Base-by-base conservation (phyloP, 2,888 invertebrate genomes). In the Meganola albula region DNA sequence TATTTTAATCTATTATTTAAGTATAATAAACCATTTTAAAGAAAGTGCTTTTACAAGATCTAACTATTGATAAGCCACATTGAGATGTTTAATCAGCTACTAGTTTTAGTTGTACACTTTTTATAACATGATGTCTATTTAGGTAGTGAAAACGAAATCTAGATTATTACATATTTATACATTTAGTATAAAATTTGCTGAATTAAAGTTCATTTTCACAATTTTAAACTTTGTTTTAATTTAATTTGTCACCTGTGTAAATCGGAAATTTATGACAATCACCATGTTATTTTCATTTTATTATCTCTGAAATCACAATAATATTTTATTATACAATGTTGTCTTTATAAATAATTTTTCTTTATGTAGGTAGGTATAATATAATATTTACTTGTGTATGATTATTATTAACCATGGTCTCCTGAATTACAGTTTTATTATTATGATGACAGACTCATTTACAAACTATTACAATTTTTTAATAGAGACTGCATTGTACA, bases 51-150 rank as follows among this genome's bases (percentile, higher is more conserved):
- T 83, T 82, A 85, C 74, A 79, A 84, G 83, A 85, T 84, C 82
- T 85, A 76, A 83, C 72, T 82, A 83, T 80, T 74, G 65, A 75
- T 84, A 84, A 82, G 82, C 82, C 79, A 82, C 82, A 75, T 74
- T 80, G 79, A 82, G 78, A 83, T 83, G 83, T 84, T 79, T 83
- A 83, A 83, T 84, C 85, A 82, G 84, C 84, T 84, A 82, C 67
- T 85, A 85, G 85, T 74, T 77, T 83, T 85, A 85, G 85, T 84
- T 84, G 82, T 84, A 85, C 84, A 84, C 85, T 85, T 85, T 85
- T 85, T 84, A 83, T 84, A 83, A 84, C 82, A 84, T 82, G 80
- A 84, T 83, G 79, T 83, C 83, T 84, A 85, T 83, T 80, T 83
- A 84, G 84, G 80, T 83, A 84, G 82, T 78, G 74, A 80, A 63